phyloP scores from a whole-genome alignment of 2,888 invertebrate species.

The Holacanthella duospinosa region DNA sequence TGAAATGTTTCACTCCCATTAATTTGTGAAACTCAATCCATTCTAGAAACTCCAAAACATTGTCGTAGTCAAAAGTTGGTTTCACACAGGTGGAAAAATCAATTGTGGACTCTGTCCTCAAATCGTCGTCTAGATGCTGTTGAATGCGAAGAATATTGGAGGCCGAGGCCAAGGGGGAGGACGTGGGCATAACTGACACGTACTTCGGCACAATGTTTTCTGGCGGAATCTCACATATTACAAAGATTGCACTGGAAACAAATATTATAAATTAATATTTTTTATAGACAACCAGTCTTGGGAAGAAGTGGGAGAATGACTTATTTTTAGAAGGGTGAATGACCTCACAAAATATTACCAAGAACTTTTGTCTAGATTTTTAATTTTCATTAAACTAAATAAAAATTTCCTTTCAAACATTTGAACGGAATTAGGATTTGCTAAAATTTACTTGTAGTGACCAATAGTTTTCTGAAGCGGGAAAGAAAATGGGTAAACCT shows the following conservation, averaged over 20 bases:
- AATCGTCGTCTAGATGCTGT: conserved; percentile 36
- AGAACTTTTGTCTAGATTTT: no score
- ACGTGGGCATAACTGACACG: conserved; percentile 55
- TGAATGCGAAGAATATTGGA: conserved; percentile 39
- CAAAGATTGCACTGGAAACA: conserved; percentile 64
- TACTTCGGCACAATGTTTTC: conserved; percentile 48
- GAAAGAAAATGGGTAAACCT: no score
- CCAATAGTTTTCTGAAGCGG: no score
- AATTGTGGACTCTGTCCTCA: conserved; percentile 41
- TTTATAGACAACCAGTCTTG: no score
- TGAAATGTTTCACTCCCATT: conserved; percentile 75
- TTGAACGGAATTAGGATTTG: no score
- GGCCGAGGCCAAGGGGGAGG: conserved; percentile 42
- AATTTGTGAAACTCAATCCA: conserved; percentile 78
- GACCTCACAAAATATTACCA: no score
- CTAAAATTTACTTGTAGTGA: no score
- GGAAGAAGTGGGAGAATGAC: no score
- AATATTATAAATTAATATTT: background rate
- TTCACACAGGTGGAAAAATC: conserved; percentile 69
- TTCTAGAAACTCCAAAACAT: conserved; percentile 72
- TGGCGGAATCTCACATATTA: conserved; percentile 51
- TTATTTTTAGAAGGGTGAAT: no score
- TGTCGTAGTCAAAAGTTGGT: conserved; percentile 75
- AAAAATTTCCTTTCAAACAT: no score
- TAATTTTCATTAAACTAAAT: no score